Conservation (phyloP, 23 tunicate genomes). For the Trididemnum nubilum region DNA sequence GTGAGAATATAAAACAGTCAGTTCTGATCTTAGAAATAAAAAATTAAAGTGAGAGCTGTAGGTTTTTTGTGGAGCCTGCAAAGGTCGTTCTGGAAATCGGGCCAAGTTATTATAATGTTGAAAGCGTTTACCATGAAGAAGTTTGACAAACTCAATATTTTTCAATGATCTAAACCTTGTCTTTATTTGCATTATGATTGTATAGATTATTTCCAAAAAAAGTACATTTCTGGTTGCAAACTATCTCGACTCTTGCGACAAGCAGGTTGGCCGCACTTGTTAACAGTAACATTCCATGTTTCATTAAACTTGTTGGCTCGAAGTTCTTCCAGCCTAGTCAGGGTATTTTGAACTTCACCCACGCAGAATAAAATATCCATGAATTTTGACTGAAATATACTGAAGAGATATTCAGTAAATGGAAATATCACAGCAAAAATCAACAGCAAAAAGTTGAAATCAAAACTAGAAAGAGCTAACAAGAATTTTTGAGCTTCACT, state of each 20-base stretch:
- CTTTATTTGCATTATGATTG: conserved; percentile 9
- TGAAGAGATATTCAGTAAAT: too few species aligned
- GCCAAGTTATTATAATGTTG: not conserved
- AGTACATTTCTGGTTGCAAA: conserved; percentile 17
- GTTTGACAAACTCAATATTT: conserved; percentile 13
- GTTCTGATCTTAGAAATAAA: conserved; percentile 11
- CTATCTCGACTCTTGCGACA: too few species aligned
- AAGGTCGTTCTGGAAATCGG: conserved; percentile 7
- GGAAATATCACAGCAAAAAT: too few species aligned
- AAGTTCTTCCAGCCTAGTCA: conserved; percentile 1
- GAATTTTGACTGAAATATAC: too few species aligned
- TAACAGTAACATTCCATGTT: too few species aligned
- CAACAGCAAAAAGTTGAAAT: too few species aligned
- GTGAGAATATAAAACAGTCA: conserved; percentile 18
- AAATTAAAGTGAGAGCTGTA: conserved; percentile 5
- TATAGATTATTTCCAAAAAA: not conserved
- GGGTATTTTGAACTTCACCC: too few species aligned
- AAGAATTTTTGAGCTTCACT: too few species aligned
- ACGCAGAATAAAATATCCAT: too few species aligned
- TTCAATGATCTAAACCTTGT: conserved; percentile 17
- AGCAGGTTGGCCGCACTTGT: too few species aligned
- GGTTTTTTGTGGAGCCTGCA: not conserved
- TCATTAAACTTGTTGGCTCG: conserved; percentile 3
- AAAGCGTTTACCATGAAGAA: conserved; percentile 1
- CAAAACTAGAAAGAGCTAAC: too few species aligned